These are phyloP conservation scores for Sweltsa coloradensis DNA, from an alignment of 1,140 invertebrate genomes.

Conservation along the genomic window DNA sequence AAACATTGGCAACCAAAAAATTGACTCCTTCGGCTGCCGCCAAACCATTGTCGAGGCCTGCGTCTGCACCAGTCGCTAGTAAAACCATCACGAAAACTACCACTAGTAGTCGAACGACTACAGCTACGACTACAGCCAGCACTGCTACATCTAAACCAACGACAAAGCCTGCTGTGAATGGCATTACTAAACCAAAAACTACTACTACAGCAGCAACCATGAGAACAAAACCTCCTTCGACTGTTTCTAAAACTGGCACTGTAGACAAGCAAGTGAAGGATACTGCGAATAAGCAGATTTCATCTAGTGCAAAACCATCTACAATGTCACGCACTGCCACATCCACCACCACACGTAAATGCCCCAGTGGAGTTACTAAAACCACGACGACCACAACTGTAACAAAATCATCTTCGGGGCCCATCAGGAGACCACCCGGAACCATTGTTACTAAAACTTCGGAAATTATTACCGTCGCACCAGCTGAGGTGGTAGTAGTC, in stretches of 20 bases:
- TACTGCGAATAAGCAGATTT: slow-evolving; percentile 42
- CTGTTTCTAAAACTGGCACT: background rate
- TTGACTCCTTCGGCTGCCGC: slow-evolving; percentile 11
- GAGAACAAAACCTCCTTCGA: background rate
- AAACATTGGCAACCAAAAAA: slow-evolving; percentile 23
- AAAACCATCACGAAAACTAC: slow-evolving; percentile 33
- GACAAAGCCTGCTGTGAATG: slow-evolving; percentile 22
- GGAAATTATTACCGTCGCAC: no score
- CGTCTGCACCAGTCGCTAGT: slow-evolving; percentile 23
- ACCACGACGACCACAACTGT: no score
- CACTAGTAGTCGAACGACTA: slow-evolving; percentile 11
- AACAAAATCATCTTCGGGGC: no score
- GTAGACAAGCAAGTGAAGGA: slow-evolving; percentile 43
- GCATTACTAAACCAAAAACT: background rate
- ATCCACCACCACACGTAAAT: slow-evolving; percentile 17
- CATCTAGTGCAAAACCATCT: slow-evolving; percentile 26
- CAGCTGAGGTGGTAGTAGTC: no score
- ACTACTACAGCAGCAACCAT: slow-evolving; percentile 11
- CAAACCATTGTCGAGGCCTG: slow-evolving; percentile 15
- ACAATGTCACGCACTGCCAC: slow-evolving; percentile 18
- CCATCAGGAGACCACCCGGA: no score
- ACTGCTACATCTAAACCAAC: slow-evolving; percentile 17
- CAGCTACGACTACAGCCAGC: slow-evolving; percentile 5
- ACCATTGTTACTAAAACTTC: no score
- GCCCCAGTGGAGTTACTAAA: no score